These are phyloP conservation scores for Mixornis gularis DNA, from an alignment of 2,113 vertebrate species.

Conservation along the genomic window DNA sequence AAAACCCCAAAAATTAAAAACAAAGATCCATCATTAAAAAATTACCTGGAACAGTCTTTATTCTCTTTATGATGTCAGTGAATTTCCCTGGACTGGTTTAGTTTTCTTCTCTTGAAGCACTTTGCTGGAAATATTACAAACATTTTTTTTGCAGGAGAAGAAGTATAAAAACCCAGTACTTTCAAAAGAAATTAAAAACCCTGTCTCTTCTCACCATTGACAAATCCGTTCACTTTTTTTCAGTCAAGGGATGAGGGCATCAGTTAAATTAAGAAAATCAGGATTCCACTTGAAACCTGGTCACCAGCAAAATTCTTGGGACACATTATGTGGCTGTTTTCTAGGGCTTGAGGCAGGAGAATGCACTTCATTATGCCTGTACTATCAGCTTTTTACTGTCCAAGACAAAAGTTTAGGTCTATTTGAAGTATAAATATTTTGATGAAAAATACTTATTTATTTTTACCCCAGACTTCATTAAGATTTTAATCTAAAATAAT, in stretches of 20 bases:
- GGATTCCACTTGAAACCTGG: accelerated
- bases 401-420: background rate
- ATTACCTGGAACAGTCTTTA: background rate
- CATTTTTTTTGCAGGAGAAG: background rate
- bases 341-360: background rate
- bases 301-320: background rate
- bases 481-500: background rate
- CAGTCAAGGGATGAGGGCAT: background rate
- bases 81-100: background rate
- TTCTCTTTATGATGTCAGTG: background rate
- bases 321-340: accelerated
- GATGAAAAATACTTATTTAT: background rate
- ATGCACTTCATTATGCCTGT: background rate
- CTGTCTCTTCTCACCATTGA: background rate
- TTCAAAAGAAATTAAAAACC: background rate
- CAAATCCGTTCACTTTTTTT: background rate
- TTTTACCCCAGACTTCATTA: background rate
- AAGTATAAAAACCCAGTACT: background rate
- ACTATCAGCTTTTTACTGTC: background rate
- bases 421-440: background rate
- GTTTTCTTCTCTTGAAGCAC: background rate
- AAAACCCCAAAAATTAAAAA: background rate
- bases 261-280: background rate
- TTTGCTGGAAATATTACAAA: background rate
- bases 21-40: background rate